Evolutionary conservation across 2,797 vertebrate genomes (phyloP), one percentile per base, ranked within the genome.

Genomic region (Vultur gryphus): DNA sequence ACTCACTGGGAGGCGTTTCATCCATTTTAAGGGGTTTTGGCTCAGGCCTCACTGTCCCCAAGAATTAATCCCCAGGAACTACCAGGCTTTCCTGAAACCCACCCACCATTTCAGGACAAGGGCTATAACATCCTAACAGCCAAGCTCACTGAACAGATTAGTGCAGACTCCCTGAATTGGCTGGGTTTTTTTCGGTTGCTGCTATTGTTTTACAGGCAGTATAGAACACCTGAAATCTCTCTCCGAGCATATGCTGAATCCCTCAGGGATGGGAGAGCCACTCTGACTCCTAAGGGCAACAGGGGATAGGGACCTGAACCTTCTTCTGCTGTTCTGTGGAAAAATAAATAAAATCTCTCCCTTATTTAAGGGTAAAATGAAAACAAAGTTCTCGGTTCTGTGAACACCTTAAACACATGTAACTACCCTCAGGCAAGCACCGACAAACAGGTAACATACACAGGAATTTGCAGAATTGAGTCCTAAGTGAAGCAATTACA

Each of bases 181-280:
- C 24, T 17, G 5, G 33, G 8, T 0, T 0, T 21, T 23, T 67
- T 58, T 51, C 13, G 26, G 25, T 11, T 39, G 43, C 15, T 59
- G 9, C 8, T 66, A 35, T 7, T 59, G 16, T 66, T 91, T 82
- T 44, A 64, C 26, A 49, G 15, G 31, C 55, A 79, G 23, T 16
- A 44, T 6, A 57, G 24, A 89, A 66, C 29, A 90, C 67, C 19
- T 13, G 31, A 48, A 41, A 70, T 59, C 15, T 31, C 23, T 59
- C 44, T 52, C 16, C 13, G 7, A 71, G 25, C 8, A 26, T 28
- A 29, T 21, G 12, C 9, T 46, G 43, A 91, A 80, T 72, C 20
- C 46, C 31, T 69, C 64, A 49, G 39, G 11, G 41, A 72, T 25
- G 52, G 35, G 18, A 55, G 7, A 89, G 15, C 29, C 48, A 26